Percentiles rank a stretch among this genome's conserved stretches.
These are phyloP conservation scores for Drosophila pseudoananassae DNA, from an alignment of 1,140 invertebrate genomes.

Conservation along the genomic window DNA sequence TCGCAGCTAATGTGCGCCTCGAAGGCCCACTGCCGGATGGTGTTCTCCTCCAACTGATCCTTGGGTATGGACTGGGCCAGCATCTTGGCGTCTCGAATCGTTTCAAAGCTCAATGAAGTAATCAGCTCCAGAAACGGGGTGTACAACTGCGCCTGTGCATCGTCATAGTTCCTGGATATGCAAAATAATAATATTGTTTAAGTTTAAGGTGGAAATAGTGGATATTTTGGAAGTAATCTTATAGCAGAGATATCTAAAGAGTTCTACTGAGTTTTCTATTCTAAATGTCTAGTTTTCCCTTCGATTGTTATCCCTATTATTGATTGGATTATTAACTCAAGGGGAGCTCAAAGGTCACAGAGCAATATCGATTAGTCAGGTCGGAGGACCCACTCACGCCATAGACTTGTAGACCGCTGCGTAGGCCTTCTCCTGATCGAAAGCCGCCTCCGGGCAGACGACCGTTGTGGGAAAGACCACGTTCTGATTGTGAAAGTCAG, in stretches of 20 bases:
- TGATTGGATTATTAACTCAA: not conserved
- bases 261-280: too few relatives aligned
- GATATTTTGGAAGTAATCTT: too few relatives aligned
- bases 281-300: too few relatives aligned
- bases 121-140: conserved; percentile 78
- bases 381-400: conserved; percentile 51
- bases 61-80: conserved; percentile 47
- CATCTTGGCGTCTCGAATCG: conserved; percentile 61
- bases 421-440: conserved; percentile 66
- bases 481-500: conserved; percentile 90
- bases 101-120: conserved; percentile 78
- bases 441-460: conserved; percentile 86
- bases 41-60: conserved; percentile 49
- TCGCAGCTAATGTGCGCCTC: conserved; percentile 64
- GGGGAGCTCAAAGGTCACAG: not conserved
- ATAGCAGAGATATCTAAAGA: too few relatives aligned
- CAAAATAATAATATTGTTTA: not conserved
- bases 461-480: conserved; percentile 89
- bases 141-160: conserved; percentile 43
- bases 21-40: conserved; percentile 69
- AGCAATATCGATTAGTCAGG: not conserved
- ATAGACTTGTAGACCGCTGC: conserved; percentile 63
- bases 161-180: conserved; percentile 59
- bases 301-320: not conserved
- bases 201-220: not conserved